Conservation (phyloP, 1,140 invertebrate species). For the Rhagoletis pomonella region DNA sequence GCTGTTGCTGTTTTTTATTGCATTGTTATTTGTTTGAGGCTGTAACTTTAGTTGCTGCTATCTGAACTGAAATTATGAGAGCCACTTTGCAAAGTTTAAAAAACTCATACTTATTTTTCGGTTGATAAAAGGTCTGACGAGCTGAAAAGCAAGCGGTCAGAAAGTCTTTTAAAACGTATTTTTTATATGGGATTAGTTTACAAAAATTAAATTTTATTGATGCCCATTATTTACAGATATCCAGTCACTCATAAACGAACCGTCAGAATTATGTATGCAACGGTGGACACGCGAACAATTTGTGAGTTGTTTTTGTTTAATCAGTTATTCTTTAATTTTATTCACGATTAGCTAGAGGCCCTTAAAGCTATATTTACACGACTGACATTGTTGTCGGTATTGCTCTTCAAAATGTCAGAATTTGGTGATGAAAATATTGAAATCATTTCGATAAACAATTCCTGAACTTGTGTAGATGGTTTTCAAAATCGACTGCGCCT, state of each 20-base stretch:
- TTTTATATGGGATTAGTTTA: background rate
- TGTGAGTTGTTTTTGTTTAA: background rate
- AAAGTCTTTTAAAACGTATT: background rate
- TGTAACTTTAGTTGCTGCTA: background rate
- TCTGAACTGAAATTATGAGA: background rate
- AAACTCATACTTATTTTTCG: background rate
- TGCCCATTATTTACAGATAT: background rate
- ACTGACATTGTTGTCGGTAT: no score
- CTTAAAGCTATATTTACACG: no score
- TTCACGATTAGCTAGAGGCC: background rate
- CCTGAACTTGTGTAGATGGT: no score
- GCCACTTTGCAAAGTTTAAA: background rate
- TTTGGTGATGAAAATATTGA: no score
- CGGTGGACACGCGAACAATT: background rate
- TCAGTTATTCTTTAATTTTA: background rate
- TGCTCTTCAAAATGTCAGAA: no score
- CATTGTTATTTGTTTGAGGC: background rate
- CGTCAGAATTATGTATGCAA: background rate
- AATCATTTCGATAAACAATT: no score
- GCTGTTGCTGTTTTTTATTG: background rate
- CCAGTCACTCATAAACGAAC: background rate
- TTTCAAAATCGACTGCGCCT: no score
- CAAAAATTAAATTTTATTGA: background rate
- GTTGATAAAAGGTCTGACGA: background rate
- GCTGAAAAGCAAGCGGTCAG: background rate